Evolutionary conservation across 2,888 invertebrate species (phyloP).

Genomic region (Trachelus troglodyta): DNA sequence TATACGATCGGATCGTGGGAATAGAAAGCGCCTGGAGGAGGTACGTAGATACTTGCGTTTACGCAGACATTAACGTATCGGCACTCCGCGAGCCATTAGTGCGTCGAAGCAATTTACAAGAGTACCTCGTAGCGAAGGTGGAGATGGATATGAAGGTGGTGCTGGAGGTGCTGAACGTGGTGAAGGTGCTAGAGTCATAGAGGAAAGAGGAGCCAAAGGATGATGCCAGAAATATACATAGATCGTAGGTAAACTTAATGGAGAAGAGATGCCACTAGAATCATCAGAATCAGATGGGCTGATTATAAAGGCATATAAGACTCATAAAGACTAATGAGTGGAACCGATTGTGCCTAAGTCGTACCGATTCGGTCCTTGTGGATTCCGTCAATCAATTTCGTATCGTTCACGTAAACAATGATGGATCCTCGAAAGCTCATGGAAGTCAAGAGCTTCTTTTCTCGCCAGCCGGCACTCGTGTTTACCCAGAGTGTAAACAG

Average conservation of each 20-base stretch:
- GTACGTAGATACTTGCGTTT: not conserved
- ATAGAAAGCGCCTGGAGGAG: slow-evolving; percentile 47
- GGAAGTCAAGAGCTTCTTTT: not conserved
- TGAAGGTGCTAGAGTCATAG: not conserved
- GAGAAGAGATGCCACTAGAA: not conserved
- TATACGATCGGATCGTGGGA: slow-evolving; percentile 45
- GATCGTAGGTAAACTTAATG: not conserved
- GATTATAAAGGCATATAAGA: not conserved
- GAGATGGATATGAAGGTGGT: not conserved
- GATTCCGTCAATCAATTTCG: not conserved
- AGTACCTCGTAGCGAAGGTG: not conserved
- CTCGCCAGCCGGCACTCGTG: not conserved
- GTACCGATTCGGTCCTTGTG: not conserved
- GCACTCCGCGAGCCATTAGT: not conserved
- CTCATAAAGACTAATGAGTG: not conserved
- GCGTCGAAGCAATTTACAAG: not conserved
- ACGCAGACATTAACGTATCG: not conserved
- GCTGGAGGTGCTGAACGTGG: not conserved
- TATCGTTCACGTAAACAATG: not conserved
- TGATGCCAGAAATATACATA: not conserved
- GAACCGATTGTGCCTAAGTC: not conserved
- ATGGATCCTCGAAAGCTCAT: not conserved
- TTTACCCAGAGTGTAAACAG: not conserved
- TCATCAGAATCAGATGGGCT: not conserved
- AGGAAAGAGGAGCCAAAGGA: not conserved